Evolutionary conservation across 2,113 vertebrate species (phyloP).

Genomic region (Tachysurus vachellii): DNA sequence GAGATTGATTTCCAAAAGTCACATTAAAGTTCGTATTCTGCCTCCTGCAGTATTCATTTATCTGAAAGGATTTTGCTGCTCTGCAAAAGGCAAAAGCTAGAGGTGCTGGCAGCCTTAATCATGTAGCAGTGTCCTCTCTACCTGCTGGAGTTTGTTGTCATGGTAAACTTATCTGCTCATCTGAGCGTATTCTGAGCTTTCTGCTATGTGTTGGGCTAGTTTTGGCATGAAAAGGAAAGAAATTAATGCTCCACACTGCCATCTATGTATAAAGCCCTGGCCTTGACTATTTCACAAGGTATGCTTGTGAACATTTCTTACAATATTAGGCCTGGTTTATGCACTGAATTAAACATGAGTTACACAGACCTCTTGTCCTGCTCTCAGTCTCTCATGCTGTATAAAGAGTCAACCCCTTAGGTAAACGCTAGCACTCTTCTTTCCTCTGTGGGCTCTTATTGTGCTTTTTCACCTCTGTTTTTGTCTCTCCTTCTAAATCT

Average conservation of each 20-base stretch:
- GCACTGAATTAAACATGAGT: slow-evolving; percentile 8
- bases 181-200: background rate
- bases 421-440: slow-evolving; percentile 17
- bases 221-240: background rate
- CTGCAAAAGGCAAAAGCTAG: slow-evolving; percentile 4
- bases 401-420: slow-evolving; percentile 5
- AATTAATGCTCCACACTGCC: background rate
- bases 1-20: slow-evolving; percentile 14
- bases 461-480: background rate
- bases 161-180: slow-evolving; percentile 16
- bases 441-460: background rate
- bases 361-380: slow-evolving; percentile 11
- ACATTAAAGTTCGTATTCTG: slow-evolving; percentile 13
- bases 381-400: slow-evolving; percentile 17
- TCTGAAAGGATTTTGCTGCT: background rate
- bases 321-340: slow-evolving; percentile 21
- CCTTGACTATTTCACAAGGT: background rate
- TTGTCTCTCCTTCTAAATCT: background rate
- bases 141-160: slow-evolving; percentile 14
- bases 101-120: slow-evolving; percentile 11
- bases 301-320: slow-evolving; percentile 14
- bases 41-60: slow-evolving; percentile 8
- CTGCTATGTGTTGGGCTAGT: slow-evolving; percentile 26
- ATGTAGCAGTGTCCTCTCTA: background rate
- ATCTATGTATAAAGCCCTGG: background rate